Evolutionary conservation across 2,888 invertebrate species (phyloP), one percentile per base, ranked within the genome.

Genomic region (Polyploca ridens): DNA sequence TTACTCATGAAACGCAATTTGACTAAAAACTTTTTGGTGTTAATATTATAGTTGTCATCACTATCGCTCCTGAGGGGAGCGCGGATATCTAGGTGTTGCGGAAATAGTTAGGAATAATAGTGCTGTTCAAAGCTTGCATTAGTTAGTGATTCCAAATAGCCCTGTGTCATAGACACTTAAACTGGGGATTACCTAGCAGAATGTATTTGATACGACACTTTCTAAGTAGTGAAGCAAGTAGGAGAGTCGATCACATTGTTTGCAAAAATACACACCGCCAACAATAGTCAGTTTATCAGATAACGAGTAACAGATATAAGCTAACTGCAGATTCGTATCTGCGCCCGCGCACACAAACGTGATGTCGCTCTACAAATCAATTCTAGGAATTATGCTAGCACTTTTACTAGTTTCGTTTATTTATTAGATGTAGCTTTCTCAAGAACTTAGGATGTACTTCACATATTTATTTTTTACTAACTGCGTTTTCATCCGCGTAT

Each of bases 221-320:
- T 54, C 54, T 19, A 19, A 16, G 54, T 54, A 54, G 14, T 46
- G 11, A 10, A 3, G 19, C 3, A 19, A 54, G 13, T 41, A 41
- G 41, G 41, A 41, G 41, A 41, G 4, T 7, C 7, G 14, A 49
- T 49, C 16, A n/a, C 49, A 49, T 49, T 49, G 16, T 49, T 3
- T 46, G 46, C n/a, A 49, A 49, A 16, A 49, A 16, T 16, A 19
- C 10, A 54, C 54, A 19, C 19, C 54, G 54, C 19, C 19, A n/a
- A 54, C 54, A 54, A 54, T 54, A 19, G 54, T 54, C 4, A 10
- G 19, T 54, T 54, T 54, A 54, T 54, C 54, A 54, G 54, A 54
- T 54, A 54, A 54, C 54, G 54, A 54, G 16, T 19, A 54, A 54
- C 54, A 54, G 10, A 19, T 54, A 54, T 54, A 54, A 8, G 54